phyloP scores from a whole-genome alignment of 2,888 invertebrate genomes.

The Esperia sulphurella region DNA sequence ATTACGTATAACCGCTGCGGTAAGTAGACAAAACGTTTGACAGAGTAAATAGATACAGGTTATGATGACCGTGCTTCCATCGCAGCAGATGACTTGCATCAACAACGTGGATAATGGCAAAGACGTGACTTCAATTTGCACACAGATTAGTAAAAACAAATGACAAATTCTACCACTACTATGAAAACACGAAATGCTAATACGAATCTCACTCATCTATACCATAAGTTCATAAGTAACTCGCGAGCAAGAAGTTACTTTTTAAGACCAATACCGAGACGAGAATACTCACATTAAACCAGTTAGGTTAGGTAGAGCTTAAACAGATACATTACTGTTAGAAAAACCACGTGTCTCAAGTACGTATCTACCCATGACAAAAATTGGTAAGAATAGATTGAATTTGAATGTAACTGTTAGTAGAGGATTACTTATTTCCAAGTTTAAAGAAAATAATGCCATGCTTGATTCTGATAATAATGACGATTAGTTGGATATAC shows the following conservation, averaged over 20 bases:
- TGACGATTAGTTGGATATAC: constrained; percentile 1
- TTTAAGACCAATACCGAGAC: not conserved
- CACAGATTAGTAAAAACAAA: constrained; percentile 14
- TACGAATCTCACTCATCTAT: no score
- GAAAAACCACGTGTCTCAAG: not conserved
- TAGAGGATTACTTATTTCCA: not conserved
- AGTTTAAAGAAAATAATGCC: not conserved
- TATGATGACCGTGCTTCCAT: constrained; percentile 23
- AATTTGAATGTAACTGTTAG: not conserved
- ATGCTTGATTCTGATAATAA: not conserved
- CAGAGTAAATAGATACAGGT: constrained; percentile 26
- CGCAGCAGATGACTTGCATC: constrained; percentile 30
- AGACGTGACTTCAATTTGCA: constrained; percentile 49
- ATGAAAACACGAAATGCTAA: not conserved
- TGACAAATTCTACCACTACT: not conserved
- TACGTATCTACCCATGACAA: no score
- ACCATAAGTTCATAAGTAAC: not conserved
- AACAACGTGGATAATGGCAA: constrained; percentile 40
- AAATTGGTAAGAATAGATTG: no score
- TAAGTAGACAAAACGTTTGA: constrained; percentile 12
- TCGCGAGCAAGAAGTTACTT: not conserved
- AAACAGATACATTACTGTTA: not conserved
- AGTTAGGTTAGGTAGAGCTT: not conserved
- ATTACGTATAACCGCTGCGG: no score
- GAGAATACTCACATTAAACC: not conserved